Conservation (phyloP, 2,113 vertebrate species). For the Diadophis punctatus region DNA sequence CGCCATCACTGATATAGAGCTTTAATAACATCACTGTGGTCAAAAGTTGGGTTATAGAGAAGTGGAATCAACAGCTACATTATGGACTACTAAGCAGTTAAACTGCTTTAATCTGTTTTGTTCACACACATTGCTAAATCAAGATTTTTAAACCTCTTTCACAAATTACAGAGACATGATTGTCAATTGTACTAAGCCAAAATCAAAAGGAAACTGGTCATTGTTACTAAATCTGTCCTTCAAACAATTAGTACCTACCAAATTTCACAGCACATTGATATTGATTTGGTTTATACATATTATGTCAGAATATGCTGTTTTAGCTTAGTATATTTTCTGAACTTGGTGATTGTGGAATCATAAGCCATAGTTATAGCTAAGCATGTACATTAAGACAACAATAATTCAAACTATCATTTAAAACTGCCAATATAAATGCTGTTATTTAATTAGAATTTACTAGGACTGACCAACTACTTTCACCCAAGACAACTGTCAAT, state of each 20-base stretch:
- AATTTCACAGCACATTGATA: background rate
- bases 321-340: background rate
- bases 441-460: background rate
- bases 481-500: background rate
- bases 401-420: background rate
- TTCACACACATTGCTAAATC: background rate
- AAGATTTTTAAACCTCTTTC: background rate
- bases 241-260: background rate
- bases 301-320: background rate
- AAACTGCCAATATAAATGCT: background rate
- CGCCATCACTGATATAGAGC: too few species aligned
- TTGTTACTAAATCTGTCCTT: background rate
- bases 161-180: background rate
- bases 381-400: background rate
- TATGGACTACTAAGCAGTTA: background rate
- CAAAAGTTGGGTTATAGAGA: background rate
- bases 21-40: background rate
- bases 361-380: background rate
- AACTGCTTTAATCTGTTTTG: background rate
- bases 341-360: background rate
- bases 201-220: background rate
- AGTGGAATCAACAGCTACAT: background rate
- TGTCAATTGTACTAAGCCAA: background rate
- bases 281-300: background rate
- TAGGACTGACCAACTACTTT: background rate